Conservation (phyloP, 2,888 invertebrate genomes). For the Clostera curtula region DNA sequence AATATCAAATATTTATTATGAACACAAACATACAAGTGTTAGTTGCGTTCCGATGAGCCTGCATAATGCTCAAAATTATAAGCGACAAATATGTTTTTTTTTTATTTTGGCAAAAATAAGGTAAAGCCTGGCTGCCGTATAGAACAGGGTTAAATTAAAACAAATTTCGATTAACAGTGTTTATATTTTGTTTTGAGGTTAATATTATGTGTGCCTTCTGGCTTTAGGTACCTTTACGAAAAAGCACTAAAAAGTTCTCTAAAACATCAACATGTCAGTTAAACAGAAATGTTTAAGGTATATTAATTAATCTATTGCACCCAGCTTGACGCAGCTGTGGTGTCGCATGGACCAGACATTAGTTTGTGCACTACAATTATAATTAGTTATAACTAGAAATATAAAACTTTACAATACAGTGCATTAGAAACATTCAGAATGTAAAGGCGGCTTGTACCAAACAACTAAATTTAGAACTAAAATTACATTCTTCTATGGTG, state of each 20-base stretch:
- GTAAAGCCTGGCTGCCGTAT: too few relatives aligned
- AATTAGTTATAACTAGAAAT: slow-evolving; percentile 46
- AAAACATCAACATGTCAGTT: slow-evolving; percentile 57
- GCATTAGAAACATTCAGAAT: slow-evolving; percentile 30
- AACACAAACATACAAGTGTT: too few relatives aligned
- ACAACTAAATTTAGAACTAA: slow-evolving; percentile 27
- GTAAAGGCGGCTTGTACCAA: slow-evolving; percentile 36
- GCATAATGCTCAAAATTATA: too few relatives aligned
- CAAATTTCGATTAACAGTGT: slow-evolving; percentile 59
- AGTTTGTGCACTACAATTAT: slow-evolving; percentile 60
- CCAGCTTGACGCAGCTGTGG: slow-evolving; percentile 8
- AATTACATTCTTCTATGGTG: slow-evolving; percentile 20
- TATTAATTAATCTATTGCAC: slow-evolving; percentile 17
- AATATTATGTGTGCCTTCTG: slow-evolving; percentile 66
- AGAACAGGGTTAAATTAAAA: too few relatives aligned
- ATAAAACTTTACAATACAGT: slow-evolving; percentile 47
- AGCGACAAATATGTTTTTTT: too few relatives aligned
- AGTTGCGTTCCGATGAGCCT: too few relatives aligned
- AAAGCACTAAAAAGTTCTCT: slow-evolving; percentile 62
- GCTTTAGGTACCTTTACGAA: slow-evolving; percentile 62
- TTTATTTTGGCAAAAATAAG: too few relatives aligned
- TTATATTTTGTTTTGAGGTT: slow-evolving; percentile 72
- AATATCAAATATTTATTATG: not conserved
- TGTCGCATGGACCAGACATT: slow-evolving; percentile 21
- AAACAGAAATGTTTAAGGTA: slow-evolving; percentile 47